Evolutionary conservation across 2,888 invertebrate genomes (phyloP), one percentile per base, ranked within the genome.

Genomic region (Polydesmus complanatus): DNA sequence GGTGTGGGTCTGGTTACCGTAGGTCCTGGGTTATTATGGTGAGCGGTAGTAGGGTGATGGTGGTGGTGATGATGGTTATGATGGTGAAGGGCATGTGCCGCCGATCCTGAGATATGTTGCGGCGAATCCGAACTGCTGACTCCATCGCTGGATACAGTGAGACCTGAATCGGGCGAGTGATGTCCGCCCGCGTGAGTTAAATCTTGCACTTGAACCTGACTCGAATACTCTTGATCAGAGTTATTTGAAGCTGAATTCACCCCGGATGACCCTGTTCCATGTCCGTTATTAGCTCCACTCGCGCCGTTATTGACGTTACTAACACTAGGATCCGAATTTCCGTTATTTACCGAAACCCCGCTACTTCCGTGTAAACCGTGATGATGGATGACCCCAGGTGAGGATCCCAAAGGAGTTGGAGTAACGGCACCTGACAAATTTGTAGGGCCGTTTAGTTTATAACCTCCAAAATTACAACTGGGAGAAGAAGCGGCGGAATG

Each of bases 1-100:
- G 86, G 85, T 49, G 83, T 80, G 53, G 88, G 84, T 69, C 84
- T 79, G 48, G 63, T 56, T 14, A 57, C 18, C 22, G 52, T n/a
- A 58, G 61, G 27, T 62, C 56, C 47, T 68, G 63, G 27, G 68
- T 60, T 73, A 37, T 37, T 5, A 5, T 8, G 14, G 14, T 37
- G 5, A 75, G 1, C 67, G 76, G 76, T 76, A 55, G 74, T 72
- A 25, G 78, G 77, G 65, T 75, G 74, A 73, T 54, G 68, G 61
- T 65, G 75, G 72, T 14, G 73, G 69, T 57, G 71, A 22, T 54
- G 61, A 22, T 61, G 37, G 49, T 73, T 58, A 54, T 19, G 26
- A 27, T 18, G 69, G 22, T 62, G 60, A 3, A 19, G 5, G 21
- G n/a, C 19, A 22, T 22, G 19, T 11, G 5, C 23, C 5, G 14